Conservation (phyloP, 2,113 vertebrate genomes). For the Cisticola juncidis region DNA sequence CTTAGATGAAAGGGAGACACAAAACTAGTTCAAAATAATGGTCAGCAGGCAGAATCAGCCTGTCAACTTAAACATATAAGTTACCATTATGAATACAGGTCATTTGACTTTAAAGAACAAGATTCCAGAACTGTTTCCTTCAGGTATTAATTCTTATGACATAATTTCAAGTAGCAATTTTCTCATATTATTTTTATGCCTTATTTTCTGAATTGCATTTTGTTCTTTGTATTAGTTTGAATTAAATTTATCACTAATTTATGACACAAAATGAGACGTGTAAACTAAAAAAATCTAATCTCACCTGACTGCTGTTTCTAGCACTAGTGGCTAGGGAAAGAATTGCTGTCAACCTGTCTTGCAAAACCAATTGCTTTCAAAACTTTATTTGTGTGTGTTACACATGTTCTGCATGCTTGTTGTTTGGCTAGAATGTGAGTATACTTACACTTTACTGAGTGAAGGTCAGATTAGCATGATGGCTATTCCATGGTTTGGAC, state of each 20-base stretch:
- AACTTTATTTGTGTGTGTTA: not conserved
- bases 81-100: not conserved
- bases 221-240: not conserved
- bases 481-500: not conserved
- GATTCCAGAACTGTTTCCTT: not conserved
- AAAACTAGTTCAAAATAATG: not conserved
- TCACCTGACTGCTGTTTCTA: not conserved
- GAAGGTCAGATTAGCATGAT: not conserved
- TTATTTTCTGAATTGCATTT: not conserved
- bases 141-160: not conserved
- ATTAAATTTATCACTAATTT: not conserved
- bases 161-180: not conserved
- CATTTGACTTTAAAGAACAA: not conserved
- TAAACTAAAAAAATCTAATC: not conserved
- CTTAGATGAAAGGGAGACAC: not conserved
- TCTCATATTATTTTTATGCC: not conserved
- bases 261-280: not conserved
- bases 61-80: not conserved
- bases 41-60: not conserved
- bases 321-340: not conserved
- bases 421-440: not conserved
- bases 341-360: not conserved
- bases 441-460: not conserved
- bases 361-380: not conserved
- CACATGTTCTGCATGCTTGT: not conserved